Evolutionary conservation across 2,113 vertebrate genomes (phyloP).

Genomic region (Hippolais icterina): DNA sequence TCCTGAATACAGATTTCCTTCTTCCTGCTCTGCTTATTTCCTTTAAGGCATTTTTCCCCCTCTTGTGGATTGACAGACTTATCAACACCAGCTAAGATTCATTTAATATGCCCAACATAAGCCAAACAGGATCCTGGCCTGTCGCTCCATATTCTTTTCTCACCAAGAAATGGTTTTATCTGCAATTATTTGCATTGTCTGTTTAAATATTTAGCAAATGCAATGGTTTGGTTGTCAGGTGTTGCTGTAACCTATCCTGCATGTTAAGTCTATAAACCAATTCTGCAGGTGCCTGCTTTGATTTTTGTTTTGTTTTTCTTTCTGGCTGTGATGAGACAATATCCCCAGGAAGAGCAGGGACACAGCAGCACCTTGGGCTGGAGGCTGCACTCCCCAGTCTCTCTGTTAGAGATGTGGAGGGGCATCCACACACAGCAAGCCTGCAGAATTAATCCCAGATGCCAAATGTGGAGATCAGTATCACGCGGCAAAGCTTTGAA

Average conservation of each 20-base stretch:
- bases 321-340: neutral
- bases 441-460: neutral
- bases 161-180: neutral
- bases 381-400: neutral
- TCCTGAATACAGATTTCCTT: constrained; percentile 56
- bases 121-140: neutral
- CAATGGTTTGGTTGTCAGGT: neutral
- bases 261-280: neutral
- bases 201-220: constrained; percentile 36
- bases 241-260: neutral
- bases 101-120: constrained; percentile 23
- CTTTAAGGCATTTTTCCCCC: neutral
- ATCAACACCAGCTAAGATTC: neutral
- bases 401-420: neutral
- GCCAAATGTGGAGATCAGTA: neutral
- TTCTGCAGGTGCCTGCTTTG: neutral
- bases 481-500: neutral
- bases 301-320: constrained; percentile 18
- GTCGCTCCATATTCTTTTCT: neutral
- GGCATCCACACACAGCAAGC: neutral
- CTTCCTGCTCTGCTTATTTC: neutral
- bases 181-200: constrained; percentile 10
- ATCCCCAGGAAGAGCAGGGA: neutral
- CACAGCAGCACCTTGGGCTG: neutral
- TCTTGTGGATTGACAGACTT: constrained; percentile 14